phyloP scores from a whole-genome alignment of 2,888 invertebrate species.

The Trilocha varians region DNA sequence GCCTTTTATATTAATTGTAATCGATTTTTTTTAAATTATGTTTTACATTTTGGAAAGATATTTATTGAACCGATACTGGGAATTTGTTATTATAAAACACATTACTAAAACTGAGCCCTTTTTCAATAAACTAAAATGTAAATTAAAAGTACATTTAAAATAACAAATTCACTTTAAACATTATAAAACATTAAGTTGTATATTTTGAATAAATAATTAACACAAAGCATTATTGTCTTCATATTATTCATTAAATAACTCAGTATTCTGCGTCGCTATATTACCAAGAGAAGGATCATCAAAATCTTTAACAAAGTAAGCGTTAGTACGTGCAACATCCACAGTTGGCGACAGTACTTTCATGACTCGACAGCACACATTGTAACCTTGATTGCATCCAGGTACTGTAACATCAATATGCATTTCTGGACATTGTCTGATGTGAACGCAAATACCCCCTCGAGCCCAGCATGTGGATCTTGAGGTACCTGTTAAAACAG shows the following conservation, averaged over 20 bases:
- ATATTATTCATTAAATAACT: background rate
- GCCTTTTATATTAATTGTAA: background rate
- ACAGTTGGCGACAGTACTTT: conserved; percentile 18
- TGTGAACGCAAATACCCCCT: conserved; percentile 34
- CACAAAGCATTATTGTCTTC: too few species aligned
- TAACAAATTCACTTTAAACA: too few species aligned
- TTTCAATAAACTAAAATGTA: too few species aligned
- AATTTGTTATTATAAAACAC: too few species aligned
- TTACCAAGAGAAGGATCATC: conserved; percentile 12
- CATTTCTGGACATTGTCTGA: conserved; percentile 24
- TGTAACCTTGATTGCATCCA: conserved; percentile 29
- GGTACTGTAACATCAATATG: conserved; percentile 27
- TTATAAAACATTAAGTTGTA: too few species aligned
- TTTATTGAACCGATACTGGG: too few species aligned
- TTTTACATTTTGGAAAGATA: too few species aligned
- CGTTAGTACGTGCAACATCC: conserved; percentile 10
- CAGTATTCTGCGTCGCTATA: conserved; percentile 10
- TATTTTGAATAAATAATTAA: too few species aligned
- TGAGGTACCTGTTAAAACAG: conserved; percentile 22
- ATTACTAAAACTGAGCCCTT: too few species aligned
- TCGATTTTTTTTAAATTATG: background rate
- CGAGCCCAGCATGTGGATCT: conserved; percentile 43
- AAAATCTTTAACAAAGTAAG: conserved; percentile 15
- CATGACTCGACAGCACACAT: conserved; percentile 36
- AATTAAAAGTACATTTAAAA: too few species aligned